A percentile compares a stretch with the other conserved stretches of the same genome.
Conservation (phyloP, 2,113 vertebrate species). For the Oryzias javanicus region DNA sequence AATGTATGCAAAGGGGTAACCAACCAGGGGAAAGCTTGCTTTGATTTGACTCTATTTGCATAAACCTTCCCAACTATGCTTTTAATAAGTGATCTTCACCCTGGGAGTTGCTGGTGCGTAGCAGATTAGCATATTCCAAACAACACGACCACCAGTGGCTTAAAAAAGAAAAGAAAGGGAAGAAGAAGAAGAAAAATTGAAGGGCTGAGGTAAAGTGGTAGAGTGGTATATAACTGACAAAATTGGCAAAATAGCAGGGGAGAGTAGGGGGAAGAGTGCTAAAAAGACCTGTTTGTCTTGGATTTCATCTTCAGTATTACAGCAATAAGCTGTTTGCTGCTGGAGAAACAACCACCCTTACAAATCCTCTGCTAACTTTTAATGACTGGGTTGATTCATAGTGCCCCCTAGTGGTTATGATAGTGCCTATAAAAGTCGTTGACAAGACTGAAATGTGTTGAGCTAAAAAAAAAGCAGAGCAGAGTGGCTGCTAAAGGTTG, state of each 20-base stretch:
- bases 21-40: slow-evolving; percentile 67
- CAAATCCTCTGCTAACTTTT: slow-evolving; percentile 60
- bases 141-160: slow-evolving; percentile 69
- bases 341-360: slow-evolving; percentile 45
- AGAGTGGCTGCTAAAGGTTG: slow-evolving; percentile 6
- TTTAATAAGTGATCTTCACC: slow-evolving; percentile 79
- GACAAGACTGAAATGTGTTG: slow-evolving; percentile 27
- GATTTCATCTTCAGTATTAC: slow-evolving; percentile 57
- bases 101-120: slow-evolving; percentile 72
- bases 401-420: slow-evolving; percentile 70
- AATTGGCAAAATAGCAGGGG: slow-evolving; percentile 43
- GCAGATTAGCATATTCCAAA: slow-evolving; percentile 74
- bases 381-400: slow-evolving; percentile 65
- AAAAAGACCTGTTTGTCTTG: slow-evolving; percentile 64
- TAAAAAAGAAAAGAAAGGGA: slow-evolving; percentile 12
- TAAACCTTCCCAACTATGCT: slow-evolving; percentile 78
- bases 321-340: slow-evolving; percentile 46
- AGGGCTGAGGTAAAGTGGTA: slow-evolving; percentile 26
- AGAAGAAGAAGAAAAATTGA: slow-evolving; percentile 6
- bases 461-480: not conserved
- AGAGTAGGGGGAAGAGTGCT: slow-evolving; percentile 20
- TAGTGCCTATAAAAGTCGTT: not conserved
- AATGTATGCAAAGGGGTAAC: slow-evolving; percentile 64
- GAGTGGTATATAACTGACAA: slow-evolving; percentile 11
- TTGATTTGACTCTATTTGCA: slow-evolving; percentile 75